A percentile compares a stretch with the other conserved stretches of the same genome.
phyloP scores from a whole-genome alignment of 2,113 vertebrate species.

The Empidonax traillii region DNA sequence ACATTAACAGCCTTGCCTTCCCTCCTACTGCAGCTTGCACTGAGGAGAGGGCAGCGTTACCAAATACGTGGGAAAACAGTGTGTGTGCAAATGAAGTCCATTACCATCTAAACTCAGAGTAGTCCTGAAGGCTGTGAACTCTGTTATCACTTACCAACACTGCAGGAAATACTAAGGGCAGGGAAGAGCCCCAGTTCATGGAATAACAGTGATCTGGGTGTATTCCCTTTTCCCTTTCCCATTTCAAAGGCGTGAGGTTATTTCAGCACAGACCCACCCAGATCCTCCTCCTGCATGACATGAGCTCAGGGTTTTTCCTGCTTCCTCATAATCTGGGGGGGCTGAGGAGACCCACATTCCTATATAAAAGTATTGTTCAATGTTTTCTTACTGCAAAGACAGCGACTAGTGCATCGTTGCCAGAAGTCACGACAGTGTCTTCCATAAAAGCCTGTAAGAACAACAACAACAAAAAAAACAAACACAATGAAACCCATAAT shows the following conservation, averaged over 20 bases:
- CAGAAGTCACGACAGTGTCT: fast-evolving
- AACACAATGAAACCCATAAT: background rate
- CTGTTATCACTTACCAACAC: background rate
- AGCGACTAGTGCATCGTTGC: fast-evolving
- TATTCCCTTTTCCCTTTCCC: background rate
- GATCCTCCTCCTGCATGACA: background rate
- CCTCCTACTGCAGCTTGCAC: background rate
- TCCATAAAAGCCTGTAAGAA: background rate
- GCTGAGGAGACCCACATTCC: background rate
- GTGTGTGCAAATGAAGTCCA: background rate
- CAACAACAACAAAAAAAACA: background rate
- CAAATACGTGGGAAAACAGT: background rate
- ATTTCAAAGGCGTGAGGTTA: background rate
- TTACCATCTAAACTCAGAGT: background rate
- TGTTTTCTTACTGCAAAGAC: conserved; percentile 47
- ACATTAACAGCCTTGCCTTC: background rate
- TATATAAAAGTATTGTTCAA: background rate
- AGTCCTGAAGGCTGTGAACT: background rate
- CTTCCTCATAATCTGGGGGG: background rate
- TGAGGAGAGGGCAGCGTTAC: background rate
- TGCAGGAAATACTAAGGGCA: background rate
- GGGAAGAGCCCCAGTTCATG: background rate
- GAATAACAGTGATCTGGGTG: background rate
- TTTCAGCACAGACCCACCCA: background rate
- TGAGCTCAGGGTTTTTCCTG: background rate